These are phyloP conservation scores for Lamprotornis superbus DNA, from an alignment of 2,113 vertebrate species.

Conservation along the genomic window DNA sequence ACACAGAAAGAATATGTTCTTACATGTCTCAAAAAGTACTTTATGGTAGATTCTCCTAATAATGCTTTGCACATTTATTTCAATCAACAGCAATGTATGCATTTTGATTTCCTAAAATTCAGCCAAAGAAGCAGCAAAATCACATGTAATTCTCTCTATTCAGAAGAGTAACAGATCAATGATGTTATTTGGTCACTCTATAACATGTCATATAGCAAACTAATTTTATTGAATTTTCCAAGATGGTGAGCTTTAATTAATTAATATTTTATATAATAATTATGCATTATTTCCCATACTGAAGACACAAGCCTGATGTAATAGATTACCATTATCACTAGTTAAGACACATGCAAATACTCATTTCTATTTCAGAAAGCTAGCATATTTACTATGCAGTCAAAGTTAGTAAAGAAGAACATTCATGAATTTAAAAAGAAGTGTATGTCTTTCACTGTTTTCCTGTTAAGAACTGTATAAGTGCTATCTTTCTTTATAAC, in stretches of 20 bases:
- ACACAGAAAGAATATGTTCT: not conserved
- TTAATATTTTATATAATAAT: not conserved
- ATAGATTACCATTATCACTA: not conserved
- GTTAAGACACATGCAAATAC: not conserved
- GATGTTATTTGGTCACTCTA: not conserved
- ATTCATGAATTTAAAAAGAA: not conserved
- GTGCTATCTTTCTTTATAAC: not conserved
- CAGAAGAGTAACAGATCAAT: not conserved
- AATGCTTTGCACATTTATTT: not conserved
- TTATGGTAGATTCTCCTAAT: not conserved
- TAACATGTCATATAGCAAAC: rapidly evolving
- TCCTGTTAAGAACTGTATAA: not conserved
- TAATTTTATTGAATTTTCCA: not conserved
- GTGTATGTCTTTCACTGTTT: not conserved
- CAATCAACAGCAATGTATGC: not conserved
- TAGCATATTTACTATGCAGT: rapidly evolving
- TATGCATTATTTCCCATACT: not conserved
- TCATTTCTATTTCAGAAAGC: not conserved
- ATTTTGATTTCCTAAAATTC: not conserved
- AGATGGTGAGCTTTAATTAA: not conserved
- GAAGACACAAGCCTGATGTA: not conserved
- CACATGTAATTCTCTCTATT: not conserved
- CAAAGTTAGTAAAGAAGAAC: not conserved
- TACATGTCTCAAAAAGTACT: not conserved
- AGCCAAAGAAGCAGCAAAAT: not conserved